Evolutionary conservation across 2,113 vertebrate genomes (phyloP), one percentile per base, ranked within the genome.

Genomic region (Chionodraco myersi): DNA sequence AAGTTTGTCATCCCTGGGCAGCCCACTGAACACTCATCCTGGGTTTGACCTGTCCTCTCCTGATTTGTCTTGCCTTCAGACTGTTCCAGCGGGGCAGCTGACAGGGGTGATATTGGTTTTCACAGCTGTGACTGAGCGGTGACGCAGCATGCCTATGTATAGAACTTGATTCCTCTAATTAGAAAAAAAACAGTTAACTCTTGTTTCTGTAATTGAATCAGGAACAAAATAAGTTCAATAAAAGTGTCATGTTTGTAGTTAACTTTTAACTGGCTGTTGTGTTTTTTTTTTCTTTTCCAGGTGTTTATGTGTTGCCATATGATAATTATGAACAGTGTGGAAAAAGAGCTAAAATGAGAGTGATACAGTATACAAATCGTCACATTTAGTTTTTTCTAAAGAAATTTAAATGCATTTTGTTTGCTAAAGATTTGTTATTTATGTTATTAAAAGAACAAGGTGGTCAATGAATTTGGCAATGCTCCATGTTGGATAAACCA

Each of bases 191-290:
- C 86, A 62, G 84, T 88, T 84, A 79, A 90, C 77, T 92, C 83
- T 88, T 81, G 87, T 92, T 92, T 94, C 91, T 94, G 94, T 94
- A 91, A 92, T 82, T 60, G 64, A 92, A 91, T 91, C 91, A 93
- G 92, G 91, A 88, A 91, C 91, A 82, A 71, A 78, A 89, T 90
- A 92, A 75, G 84, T 83, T 92, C 88, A 92, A 95, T 94, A 93
- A 95, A 95, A 88, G 92, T 93, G 93, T 94, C 88, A 94, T 93
- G 91, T 95, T 95, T 94, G 92, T 94, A 95, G 92, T 91, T 92
- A 91, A 91, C 75, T 76, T 86, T 78, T 64, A 78, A 75, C 26
- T 75, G 76, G 49, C 74, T 80, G 61, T 89, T 48, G 75, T 85
- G 64, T 65, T 72, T 82, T 58, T 69, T 69, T 11, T 2, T 10